phyloP scores from a whole-genome alignment of 2,888 invertebrate genomes.

The Drosophila conformis region DNA sequence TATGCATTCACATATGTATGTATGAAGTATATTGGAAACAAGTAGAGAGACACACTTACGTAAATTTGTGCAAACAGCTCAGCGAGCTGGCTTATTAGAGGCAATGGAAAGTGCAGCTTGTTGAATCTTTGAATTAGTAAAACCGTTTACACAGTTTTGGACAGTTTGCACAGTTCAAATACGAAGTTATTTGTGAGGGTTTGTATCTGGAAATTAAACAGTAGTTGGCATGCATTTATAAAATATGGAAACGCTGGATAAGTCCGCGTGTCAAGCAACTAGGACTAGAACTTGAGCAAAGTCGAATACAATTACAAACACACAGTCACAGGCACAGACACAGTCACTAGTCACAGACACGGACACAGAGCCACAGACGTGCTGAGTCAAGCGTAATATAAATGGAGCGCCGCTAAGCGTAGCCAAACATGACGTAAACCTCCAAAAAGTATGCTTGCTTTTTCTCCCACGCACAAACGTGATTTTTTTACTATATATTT shows the following conservation, averaged over 20 bases:
- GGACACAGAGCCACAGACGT: conserved; percentile 35
- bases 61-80: conserved; percentile 56
- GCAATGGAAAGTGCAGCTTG: conserved; percentile 52
- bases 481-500: neutral
- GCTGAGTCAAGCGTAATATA: conserved; percentile 37
- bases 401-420: conserved; percentile 44
- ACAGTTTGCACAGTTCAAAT: conserved; percentile 31
- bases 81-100: conserved; percentile 47
- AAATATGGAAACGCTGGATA: conserved; percentile 30
- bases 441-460: conserved; percentile 69
- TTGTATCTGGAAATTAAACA: conserved; percentile 33
- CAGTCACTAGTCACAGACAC: conserved; percentile 30
- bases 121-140: conserved; percentile 52
- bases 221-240: conserved; percentile 57
- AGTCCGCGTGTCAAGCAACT: conserved; percentile 25
- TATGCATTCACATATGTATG: conserved; percentile 22
- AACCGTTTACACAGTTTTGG: conserved; percentile 20
- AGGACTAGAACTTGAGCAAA: conserved; percentile 10
- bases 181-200: conserved; percentile 10
- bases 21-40: conserved; percentile 6
- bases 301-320: conserved; percentile 34
- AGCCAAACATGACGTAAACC: conserved; percentile 79
- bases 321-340: conserved; percentile 14
- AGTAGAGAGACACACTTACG: conserved; percentile 62
- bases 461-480: conserved; percentile 31